Evolutionary conservation across 2,113 vertebrate genomes (phyloP).

Genomic region (crab-eating macaque (Macaca fascicularis)): T2T-MFA8v1.1 NC_088380.1:153462501-153463000

Average conservation of each 20-base stretch:
- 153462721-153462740: not conserved
- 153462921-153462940: not conserved
- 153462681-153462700: rapidly evolving
- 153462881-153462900: rapidly evolving
- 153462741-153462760: not conserved
- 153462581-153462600: not conserved
- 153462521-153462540: not conserved
- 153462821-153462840: not conserved
- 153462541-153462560: not conserved
- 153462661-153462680: not conserved
- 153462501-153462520: not conserved
- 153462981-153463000: not conserved
- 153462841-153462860: not conserved
- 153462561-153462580: rapidly evolving
- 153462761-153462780: not conserved
- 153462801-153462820: not conserved
- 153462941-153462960: not conserved
- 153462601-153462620: not conserved
- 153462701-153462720: not conserved
- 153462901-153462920: not conserved
- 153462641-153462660: not conserved
- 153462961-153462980: not conserved
- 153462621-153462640: not conserved
- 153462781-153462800: not conserved
- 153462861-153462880: not conserved